Conservation (phyloP, 1,140 invertebrate species). For the Drosophila littoralis region DNA sequence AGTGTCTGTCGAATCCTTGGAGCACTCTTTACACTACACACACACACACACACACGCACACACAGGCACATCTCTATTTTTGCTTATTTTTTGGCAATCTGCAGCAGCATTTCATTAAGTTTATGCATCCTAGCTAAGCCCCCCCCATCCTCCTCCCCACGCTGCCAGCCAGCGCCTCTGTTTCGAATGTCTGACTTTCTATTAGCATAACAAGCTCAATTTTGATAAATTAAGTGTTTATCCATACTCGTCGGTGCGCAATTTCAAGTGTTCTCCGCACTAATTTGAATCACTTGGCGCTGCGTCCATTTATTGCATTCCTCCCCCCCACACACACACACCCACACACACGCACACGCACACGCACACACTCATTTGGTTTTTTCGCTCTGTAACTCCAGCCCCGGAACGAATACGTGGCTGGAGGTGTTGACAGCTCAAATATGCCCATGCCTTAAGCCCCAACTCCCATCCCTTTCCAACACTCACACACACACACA, state of each 20-base stretch:
- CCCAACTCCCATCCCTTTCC: conserved; percentile 3
- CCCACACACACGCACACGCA: neutral
- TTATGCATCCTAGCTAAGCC: conserved; percentile 12
- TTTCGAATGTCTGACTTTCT: conserved; percentile 38
- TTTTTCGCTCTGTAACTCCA: neutral
- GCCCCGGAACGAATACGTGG: conserved; percentile 6
- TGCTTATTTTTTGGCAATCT: conserved; percentile 31
- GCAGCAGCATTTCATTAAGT: conserved; percentile 40
- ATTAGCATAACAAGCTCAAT: conserved; percentile 78
- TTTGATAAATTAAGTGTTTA: conserved; percentile 83
- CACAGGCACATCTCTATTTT: conserved; percentile 22
- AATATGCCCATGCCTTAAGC: conserved; percentile 52
- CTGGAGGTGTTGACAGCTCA: conserved; percentile 72
- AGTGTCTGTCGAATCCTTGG: conserved; percentile 17
- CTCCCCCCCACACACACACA: neutral
- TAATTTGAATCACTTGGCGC: conserved; percentile 47
- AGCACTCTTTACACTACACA: conserved; percentile 1
- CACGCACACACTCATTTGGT: no score
- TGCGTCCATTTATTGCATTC: conserved; percentile 8
- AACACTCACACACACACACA: conserved; percentile 2
- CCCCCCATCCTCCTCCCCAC: no score
- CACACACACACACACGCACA: conserved; percentile 5
- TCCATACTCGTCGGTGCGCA: conserved; percentile 43
- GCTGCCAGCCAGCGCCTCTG: neutral
- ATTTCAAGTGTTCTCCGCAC: conserved; percentile 38